phyloP scores from a whole-genome alignment of 2,113 vertebrate genomes.

The Geococcyx californianus region DNA sequence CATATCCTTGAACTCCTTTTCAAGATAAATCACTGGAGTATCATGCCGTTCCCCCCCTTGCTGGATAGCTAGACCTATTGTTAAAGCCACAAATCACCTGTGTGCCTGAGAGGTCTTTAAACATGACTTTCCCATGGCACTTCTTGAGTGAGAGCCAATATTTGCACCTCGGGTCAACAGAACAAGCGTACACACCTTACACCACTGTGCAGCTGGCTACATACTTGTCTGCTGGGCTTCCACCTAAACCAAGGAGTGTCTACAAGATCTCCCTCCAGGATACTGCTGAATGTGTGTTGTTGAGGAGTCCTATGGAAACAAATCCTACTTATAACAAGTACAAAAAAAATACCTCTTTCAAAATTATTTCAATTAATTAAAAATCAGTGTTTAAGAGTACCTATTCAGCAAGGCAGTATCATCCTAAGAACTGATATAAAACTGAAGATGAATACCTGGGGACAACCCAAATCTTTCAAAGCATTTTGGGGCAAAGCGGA shows the following conservation, averaged over 20 bases:
- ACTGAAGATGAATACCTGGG: background rate
- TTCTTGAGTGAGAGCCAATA: background rate
- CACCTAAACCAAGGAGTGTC: background rate
- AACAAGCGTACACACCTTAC: background rate
- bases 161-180: background rate
- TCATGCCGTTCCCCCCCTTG: background rate
- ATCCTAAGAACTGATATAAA: background rate
- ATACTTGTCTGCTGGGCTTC: background rate
- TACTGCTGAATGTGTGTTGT: background rate
- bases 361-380: background rate
- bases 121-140: background rate
- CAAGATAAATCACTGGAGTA: background rate
- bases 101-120: background rate
- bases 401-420: background rate
- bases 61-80: background rate
- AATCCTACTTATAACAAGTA: background rate
- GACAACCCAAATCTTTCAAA: background rate
- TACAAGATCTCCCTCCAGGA: no score
- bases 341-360: background rate
- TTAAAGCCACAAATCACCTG: background rate
- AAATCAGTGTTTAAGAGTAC: background rate
- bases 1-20: background rate
- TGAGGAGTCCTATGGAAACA: background rate
- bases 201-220: background rate
- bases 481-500: background rate